These are phyloP conservation scores for Sarcophaga rosellei DNA, from an alignment of 2,888 invertebrate genomes.

Conservation along the genomic window DNA sequence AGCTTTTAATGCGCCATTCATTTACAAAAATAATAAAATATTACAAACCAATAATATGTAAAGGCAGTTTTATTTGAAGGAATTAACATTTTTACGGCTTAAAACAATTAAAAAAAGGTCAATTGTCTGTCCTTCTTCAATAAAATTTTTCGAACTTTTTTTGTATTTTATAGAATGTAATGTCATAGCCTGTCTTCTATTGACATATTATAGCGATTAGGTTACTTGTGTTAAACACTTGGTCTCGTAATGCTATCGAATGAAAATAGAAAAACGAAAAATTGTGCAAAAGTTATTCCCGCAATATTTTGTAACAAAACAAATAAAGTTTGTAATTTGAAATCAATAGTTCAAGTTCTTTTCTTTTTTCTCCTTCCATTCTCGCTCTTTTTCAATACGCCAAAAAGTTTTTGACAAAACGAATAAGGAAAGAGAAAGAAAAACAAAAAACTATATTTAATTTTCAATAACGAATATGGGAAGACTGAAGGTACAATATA, in stretches of 20 bases:
- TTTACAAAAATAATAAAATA: too few relatives aligned
- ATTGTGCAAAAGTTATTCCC: conserved; percentile 34
- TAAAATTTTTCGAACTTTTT: not conserved
- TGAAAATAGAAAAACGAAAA: too few relatives aligned
- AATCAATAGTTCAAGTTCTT: conserved; percentile 54
- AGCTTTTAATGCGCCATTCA: not conserved
- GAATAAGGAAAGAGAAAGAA: not conserved
- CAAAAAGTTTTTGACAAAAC: conserved; percentile 46
- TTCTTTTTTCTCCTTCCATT: not conserved
- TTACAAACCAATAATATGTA: too few relatives aligned
- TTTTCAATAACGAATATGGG: conserved; percentile 16
- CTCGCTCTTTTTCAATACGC: conserved; percentile 14
- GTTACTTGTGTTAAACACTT: conserved; percentile 49
- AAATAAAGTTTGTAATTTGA: conserved; percentile 62
- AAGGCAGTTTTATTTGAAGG: conserved; percentile 20
- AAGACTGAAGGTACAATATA: not conserved
- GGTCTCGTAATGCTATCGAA: conserved; percentile 34
- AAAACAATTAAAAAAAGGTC: conserved; percentile 3
- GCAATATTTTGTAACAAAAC: conserved; percentile 50
- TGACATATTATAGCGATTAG: conserved; percentile 16
- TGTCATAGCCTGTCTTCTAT: not conserved
- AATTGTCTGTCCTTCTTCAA: too few relatives aligned
- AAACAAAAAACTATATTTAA: not conserved
- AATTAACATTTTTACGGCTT: not conserved
- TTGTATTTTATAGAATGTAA: conserved; percentile 7